These are phyloP conservation scores for Podarcis lilfordi DNA, from an alignment of 2,797 vertebrate species.

Conservation along the genomic window DNA sequence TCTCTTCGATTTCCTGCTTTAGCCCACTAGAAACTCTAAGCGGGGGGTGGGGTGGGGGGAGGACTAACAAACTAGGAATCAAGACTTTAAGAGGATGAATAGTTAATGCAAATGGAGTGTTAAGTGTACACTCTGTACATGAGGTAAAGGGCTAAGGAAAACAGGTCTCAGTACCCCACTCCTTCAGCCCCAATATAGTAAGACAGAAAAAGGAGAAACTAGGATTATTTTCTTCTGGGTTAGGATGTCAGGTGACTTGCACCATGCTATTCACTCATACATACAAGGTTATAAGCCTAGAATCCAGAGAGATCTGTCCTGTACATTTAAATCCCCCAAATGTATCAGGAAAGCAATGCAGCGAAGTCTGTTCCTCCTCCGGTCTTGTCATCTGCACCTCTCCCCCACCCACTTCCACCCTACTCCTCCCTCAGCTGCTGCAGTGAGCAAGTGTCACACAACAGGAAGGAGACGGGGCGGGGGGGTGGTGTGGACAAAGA, in stretches of 20 bases:
- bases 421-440: not conserved
- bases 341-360: not conserved
- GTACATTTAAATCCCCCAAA: not conserved
- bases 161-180: not conserved
- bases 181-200: not conserved
- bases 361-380: not conserved
- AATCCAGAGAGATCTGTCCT: not conserved
- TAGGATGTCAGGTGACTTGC: not conserved
- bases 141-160: not conserved
- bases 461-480: not conserved
- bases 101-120: not conserved
- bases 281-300: not conserved
- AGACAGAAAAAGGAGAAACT: not conserved
- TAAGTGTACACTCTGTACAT: not conserved
- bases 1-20: not conserved
- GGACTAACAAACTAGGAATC: not conserved
- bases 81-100: not conserved
- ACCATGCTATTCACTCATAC: not conserved
- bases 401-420: too few species aligned
- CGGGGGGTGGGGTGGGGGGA: too few species aligned
- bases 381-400: not conserved
- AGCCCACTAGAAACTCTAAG: not conserved
- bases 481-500: not conserved
- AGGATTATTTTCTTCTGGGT: not conserved
- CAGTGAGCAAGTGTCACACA: not conserved